Base-by-base conservation (phyloP, 1,140 invertebrate genomes). In the Macrobrachium rosenbergii region DNA sequence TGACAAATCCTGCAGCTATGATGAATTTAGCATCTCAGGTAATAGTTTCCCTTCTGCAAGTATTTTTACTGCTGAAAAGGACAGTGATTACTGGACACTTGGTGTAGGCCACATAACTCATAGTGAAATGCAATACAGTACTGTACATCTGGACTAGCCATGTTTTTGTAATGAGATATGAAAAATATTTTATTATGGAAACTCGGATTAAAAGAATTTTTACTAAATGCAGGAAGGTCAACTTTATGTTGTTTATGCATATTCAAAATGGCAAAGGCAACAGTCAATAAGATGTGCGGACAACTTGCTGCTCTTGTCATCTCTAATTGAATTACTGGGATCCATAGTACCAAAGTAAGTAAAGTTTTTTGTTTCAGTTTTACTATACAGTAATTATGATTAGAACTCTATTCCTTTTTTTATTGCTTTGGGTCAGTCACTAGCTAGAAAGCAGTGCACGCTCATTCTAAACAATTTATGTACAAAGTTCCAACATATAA, bases 1-100 rank as follows among this genome's bases (percentile, higher is more conserved):
- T 88, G 58, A 88, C 81, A 43, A 88, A 83, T 63, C 87, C 87
- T n/a, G 28, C 82, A 23, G 76, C 87, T 17, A 83, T 88, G 87
- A 43, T 88, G 21, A 83, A 58, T 23, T 59, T 88, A 19, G 87
- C 87, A 59, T 81, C 81, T 37, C 81, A 88, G 81, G 87, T 88
- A 43, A 23, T 12, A 52, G 2, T 52, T 10, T 8, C 52, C 12
- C 52, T 52, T 52, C 52, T 52, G 8, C 7, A 52, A n/a, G 2
- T 6, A 10, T 23, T n/a, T 72, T 10, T 72, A 72, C 16, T 10
- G 8, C 37, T 14, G 10, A 7, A 72, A 28, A 16, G 17, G 21
- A 72, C 69, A 23, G 52, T 52, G 52, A 52, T 52, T 52, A 12
- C 12, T 52, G 12, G 0, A 52, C 3, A 37, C 28, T 37, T 37